Evolutionary conservation across 2,797 vertebrate genomes (phyloP).

Genomic region (Onychomys torridus): DNA sequence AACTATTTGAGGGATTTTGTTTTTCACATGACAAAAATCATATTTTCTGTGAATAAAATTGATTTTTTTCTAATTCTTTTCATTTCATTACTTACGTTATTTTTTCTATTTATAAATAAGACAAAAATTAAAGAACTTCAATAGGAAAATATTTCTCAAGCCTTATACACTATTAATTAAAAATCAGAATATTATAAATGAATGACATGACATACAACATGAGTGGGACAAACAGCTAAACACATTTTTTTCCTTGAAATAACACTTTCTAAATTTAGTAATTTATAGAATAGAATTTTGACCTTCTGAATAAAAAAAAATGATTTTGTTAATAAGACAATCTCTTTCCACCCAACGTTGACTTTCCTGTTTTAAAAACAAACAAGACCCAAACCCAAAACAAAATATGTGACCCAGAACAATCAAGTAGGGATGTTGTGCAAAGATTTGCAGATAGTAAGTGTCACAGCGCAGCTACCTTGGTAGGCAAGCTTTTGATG

Average conservation of each 20-base stretch:
- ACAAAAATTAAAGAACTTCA: not conserved
- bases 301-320: not conserved
- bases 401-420: not conserved
- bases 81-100: not conserved
- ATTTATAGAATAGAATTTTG: not conserved
- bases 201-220: not conserved
- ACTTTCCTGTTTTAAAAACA: not conserved
- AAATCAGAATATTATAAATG: not conserved
- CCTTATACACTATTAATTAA: not conserved
- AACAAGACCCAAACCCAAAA: not conserved
- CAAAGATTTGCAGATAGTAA: not conserved
- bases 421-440: not conserved
- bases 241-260: not conserved
- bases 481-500: not conserved
- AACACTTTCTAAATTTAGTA: not conserved
- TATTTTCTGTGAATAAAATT: not conserved
- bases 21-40: not conserved
- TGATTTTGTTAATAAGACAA: not conserved
- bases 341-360: not conserved
- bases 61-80: not conserved
- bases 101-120: not conserved
- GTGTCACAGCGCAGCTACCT: not conserved
- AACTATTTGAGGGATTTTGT: not conserved
- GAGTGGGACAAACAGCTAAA: not conserved
- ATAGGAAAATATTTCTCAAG: not conserved